phyloP scores from a whole-genome alignment of 2,888 invertebrate genomes.

The Drosophila emarginata region DNA sequence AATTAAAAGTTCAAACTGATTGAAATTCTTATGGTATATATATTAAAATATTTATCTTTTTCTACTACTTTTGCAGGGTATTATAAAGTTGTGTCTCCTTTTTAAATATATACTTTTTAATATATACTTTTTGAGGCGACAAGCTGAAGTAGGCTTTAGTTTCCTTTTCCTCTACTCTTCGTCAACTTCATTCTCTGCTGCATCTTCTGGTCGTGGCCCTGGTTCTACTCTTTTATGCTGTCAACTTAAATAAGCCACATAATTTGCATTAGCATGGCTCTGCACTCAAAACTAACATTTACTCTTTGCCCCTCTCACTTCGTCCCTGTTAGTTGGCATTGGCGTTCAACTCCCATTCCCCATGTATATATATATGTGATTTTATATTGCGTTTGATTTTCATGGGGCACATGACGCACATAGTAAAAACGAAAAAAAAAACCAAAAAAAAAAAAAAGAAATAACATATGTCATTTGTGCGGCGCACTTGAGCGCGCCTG shows the following conservation, averaged over 20 bases:
- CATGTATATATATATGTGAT: conserved; percentile 41
- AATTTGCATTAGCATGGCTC: conserved; percentile 74
- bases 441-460: conserved; percentile 13
- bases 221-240: conserved; percentile 23
- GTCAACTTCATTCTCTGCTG: neutral
- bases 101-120: conserved; percentile 16
- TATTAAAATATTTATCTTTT: neutral
- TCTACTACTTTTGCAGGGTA: neutral
- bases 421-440: conserved; percentile 3
- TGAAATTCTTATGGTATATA: neutral
- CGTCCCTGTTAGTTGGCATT: conserved; percentile 61
- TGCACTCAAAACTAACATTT: conserved; percentile 43
- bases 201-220: neutral
- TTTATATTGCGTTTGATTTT: conserved; percentile 75
- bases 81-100: neutral
- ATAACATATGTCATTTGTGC: conserved; percentile 63
- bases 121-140: conserved; percentile 46
- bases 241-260: conserved; percentile 72
- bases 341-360: neutral
- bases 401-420: conserved; percentile 67
- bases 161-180: conserved; percentile 8
- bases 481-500: conserved; percentile 55
- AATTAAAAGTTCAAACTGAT: neutral
- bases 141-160: conserved; percentile 61
- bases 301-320: conserved; percentile 5